Evolutionary conservation across 2,113 vertebrate genomes (phyloP).

Genomic region (Vicugna pacos): DNA sequence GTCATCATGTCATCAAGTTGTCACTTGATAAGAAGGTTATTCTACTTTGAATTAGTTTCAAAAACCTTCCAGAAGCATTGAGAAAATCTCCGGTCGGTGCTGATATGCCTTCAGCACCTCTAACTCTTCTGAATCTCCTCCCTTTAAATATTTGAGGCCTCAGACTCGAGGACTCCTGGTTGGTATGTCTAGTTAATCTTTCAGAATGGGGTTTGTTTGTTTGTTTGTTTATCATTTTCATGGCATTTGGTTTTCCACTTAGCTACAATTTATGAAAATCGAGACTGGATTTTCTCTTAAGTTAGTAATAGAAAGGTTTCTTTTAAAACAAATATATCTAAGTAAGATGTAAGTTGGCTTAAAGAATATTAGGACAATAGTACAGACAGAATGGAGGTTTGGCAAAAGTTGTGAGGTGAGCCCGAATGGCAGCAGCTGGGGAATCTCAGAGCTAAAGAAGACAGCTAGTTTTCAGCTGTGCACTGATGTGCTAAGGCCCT

Average conservation of each 20-base stretch:
- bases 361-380: not conserved
- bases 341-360: not conserved
- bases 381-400: not conserved
- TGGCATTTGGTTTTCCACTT: not conserved
- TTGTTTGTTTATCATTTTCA: not conserved
- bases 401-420: not conserved
- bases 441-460: not conserved
- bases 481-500: not conserved
- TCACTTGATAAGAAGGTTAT: not conserved
- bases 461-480: not conserved
- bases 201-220: not conserved
- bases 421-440: too few species aligned
- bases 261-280: conserved; percentile 14
- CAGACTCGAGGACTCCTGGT: not conserved
- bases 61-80: not conserved
- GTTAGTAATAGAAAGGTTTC: not conserved
- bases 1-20: not conserved
- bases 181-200: not conserved
- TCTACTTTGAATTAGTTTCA: not conserved
- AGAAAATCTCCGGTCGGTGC: not conserved
- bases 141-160: not conserved
- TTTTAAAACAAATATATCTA: conserved; percentile 49
- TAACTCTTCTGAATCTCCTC: not conserved
- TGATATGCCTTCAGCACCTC: not conserved
- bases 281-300: conserved; percentile 14